Percentiles rank a stretch among this genome's conserved stretches.
phyloP scores from a whole-genome alignment of 2,797 vertebrate genomes.

The Esox lucius region DNA sequence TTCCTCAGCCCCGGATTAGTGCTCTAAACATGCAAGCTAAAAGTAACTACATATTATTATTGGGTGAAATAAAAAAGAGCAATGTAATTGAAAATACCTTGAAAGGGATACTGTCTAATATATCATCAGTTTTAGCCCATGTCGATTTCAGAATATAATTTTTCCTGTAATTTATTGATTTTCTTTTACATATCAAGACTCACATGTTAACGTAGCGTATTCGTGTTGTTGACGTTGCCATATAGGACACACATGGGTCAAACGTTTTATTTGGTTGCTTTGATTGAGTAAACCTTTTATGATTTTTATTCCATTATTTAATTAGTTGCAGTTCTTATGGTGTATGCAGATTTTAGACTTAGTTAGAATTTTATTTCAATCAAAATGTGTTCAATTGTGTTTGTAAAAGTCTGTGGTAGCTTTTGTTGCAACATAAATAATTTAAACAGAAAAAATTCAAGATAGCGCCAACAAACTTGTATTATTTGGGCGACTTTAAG shows the following conservation, averaged over 20 bases:
- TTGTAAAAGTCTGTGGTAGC: slow-evolving; percentile 95
- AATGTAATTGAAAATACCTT: slow-evolving; percentile 67
- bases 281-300: slow-evolving; percentile 77
- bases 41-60: slow-evolving; percentile 65
- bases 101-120: slow-evolving; percentile 83
- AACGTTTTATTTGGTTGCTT: slow-evolving; percentile 79
- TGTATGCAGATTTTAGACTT: slow-evolving; percentile 87
- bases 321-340: slow-evolving; percentile 87
- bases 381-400: slow-evolving; percentile 92
- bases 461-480: slow-evolving; percentile 97
- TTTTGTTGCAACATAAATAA: slow-evolving; percentile 94
- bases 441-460: slow-evolving; percentile 85
- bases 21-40: slow-evolving; percentile 75
- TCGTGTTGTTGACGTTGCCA: slow-evolving; percentile 86
- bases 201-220: slow-evolving; percentile 83
- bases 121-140: slow-evolving; percentile 83
- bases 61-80: slow-evolving; percentile 66
- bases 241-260: slow-evolving; percentile 84
- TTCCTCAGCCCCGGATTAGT: slow-evolving; percentile 74
- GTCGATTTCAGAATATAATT: slow-evolving; percentile 79
- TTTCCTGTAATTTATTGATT: slow-evolving; percentile 81
- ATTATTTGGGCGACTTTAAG: slow-evolving; percentile 97
- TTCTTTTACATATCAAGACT: slow-evolving; percentile 82
- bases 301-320: slow-evolving; percentile 81
- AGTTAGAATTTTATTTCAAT: slow-evolving; percentile 89